These are phyloP conservation scores for Epizoanthus illoricatus DNA, from an alignment of 92 coral and sea anemone species.

Conservation along the genomic window DNA sequence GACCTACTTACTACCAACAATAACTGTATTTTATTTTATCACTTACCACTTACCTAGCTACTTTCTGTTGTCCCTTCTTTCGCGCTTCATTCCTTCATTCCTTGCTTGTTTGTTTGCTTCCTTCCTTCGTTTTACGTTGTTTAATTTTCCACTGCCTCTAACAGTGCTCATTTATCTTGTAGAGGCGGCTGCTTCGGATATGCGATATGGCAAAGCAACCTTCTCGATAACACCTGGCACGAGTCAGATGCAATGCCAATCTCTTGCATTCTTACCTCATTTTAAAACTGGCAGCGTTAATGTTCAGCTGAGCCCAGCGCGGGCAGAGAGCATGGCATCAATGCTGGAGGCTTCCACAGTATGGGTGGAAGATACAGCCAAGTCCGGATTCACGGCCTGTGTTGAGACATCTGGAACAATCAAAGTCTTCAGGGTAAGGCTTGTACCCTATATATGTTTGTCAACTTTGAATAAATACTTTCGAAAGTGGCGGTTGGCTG, in stretches of 20 bases:
- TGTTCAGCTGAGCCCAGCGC: constrained; percentile 66
- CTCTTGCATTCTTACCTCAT: constrained; percentile 44
- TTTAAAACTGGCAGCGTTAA: constrained; percentile 51
- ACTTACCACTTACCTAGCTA: too few relatives aligned
- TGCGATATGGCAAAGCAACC: constrained; percentile 22
- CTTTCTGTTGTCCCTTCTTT: too few relatives aligned
- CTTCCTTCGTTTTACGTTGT: too few relatives aligned
- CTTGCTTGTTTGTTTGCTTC: too few relatives aligned
- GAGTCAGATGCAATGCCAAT: constrained; percentile 39
- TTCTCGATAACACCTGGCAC: constrained; percentile 24
- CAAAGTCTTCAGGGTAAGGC: constrained; percentile 46
- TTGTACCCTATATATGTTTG: background rate
- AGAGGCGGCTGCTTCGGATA: constrained; percentile 27
- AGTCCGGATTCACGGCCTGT: constrained; percentile 64
- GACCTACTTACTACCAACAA: too few relatives aligned
- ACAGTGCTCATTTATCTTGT: background rate
- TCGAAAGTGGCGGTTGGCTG: too few relatives aligned
- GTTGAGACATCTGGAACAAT: constrained; percentile 62
- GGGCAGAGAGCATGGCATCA: constrained; percentile 41
- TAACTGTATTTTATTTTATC: too few relatives aligned
- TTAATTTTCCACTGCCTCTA: too few relatives aligned
- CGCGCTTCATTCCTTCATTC: too few relatives aligned
- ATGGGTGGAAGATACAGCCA: constrained; percentile 67
- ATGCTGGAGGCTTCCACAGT: constrained; percentile 70
- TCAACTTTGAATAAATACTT: background rate